These are phyloP conservation scores for Hyperopisus bebe DNA, from an alignment of 2,113 vertebrate genomes.

Conservation along the genomic window DNA sequence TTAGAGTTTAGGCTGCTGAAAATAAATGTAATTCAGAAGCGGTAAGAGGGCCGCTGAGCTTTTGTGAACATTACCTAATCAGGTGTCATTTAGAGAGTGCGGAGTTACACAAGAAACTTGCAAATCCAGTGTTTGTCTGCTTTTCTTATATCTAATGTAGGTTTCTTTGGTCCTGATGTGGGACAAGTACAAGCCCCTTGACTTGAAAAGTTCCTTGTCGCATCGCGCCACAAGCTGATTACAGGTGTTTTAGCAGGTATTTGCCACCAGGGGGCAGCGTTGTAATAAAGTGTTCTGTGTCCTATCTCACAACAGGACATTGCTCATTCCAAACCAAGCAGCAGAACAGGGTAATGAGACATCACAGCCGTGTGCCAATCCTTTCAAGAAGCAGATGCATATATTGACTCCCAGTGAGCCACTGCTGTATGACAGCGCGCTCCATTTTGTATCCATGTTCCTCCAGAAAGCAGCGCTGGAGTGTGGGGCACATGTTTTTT, in stretches of 20 bases:
- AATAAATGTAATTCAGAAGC: neutral
- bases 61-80: neutral
- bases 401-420: neutral
- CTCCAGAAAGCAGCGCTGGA: neutral
- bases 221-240: conserved; percentile 24
- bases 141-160: neutral
- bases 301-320: neutral
- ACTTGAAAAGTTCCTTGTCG: neutral
- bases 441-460: neutral
- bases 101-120: neutral
- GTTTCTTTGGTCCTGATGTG: neutral
- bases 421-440: neutral
- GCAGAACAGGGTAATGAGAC: neutral
- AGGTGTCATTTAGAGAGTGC: neutral
- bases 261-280: conserved; percentile 31
- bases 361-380: neutral
- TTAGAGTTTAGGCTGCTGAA: neutral
- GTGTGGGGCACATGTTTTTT: neutral
- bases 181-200: neutral
- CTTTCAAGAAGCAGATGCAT: neutral
- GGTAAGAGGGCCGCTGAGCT: neutral
- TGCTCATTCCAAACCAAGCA: neutral
- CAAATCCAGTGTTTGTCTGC: neutral
- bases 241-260: conserved; percentile 34
- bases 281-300: neutral